phyloP scores from a whole-genome alignment of 2,888 invertebrate genomes.

The Ditula angustiorana region DNA sequence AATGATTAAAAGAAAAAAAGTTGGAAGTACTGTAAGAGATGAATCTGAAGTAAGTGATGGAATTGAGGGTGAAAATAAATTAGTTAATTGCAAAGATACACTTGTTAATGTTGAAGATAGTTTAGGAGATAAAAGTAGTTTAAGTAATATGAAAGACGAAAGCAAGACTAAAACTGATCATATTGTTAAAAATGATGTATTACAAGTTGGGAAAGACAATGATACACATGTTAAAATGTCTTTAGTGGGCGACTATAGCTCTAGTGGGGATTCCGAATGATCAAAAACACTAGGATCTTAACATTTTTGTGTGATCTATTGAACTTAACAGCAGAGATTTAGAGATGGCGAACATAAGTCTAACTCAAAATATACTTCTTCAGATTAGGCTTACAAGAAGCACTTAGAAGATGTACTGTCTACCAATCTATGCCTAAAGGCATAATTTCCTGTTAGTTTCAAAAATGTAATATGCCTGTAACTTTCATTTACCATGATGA shows the following conservation, averaged over 20 bases:
- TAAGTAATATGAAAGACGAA: conserved; percentile 4
- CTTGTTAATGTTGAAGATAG: neutral
- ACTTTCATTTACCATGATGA: too few species aligned
- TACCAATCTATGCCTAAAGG: too few species aligned
- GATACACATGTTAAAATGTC: conserved; percentile 48
- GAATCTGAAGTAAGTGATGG: conserved; percentile 25
- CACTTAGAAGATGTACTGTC: too few species aligned
- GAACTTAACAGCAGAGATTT: too few species aligned
- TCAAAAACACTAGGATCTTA: neutral
- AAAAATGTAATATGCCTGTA: too few species aligned
- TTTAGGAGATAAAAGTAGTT: neutral
- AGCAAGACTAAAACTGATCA: conserved; percentile 10
- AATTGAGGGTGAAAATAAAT: neutral
- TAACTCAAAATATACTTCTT: too few species aligned
- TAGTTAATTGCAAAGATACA: conserved; percentile 17
- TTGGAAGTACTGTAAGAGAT: conserved; percentile 9
- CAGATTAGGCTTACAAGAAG: too few species aligned
- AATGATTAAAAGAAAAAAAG: conserved; percentile 62
- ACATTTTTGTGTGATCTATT: too few species aligned
- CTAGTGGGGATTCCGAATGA: conserved; percentile 61
- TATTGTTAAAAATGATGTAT: conserved; percentile 3
- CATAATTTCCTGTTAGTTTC: too few species aligned
- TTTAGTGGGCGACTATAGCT: conserved; percentile 72
- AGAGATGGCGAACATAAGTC: too few species aligned
- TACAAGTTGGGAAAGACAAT: conserved; percentile 23